Base-by-base conservation (phyloP, 1,140 invertebrate genomes). In the Drosophila simulans region DNA sequence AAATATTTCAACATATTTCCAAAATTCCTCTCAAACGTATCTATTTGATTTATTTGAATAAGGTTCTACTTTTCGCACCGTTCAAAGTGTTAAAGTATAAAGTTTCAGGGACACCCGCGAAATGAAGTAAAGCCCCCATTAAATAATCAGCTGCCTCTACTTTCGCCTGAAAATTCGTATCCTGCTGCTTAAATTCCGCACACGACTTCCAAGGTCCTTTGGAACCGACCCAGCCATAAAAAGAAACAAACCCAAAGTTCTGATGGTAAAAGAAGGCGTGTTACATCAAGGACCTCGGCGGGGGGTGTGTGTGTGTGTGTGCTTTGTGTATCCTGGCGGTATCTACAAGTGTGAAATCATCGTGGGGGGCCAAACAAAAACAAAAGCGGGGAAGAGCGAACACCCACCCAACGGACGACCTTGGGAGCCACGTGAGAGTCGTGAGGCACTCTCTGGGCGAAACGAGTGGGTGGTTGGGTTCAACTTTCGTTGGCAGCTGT, bases 281-380 rank as follows among this genome's bases (percentile, higher is more conserved):
- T 42, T 70, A n/a, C 56, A 68, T 69, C 34, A 57, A n/a, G 25
- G 49, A 52, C 49, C 31, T 34, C 49, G n/a, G 15, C 15, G 15
- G 39, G 10, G 51, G 37, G 42, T 25, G 25, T 15, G 37, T 22
- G 52, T 52, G 20, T 39, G n/a, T 51, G 49, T 13, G 35, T 11
- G 11, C 11, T 34, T 10, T 46, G 25, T 56, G 17, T 17, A 10
- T 52, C 27, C 35, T 48, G 68, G 45, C 49, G 64, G 43, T 45
- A 70, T 70, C 73, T 66, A 71, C 72, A 72, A 88, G 63, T 79
- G 80, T 89, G 83, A 88, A 83, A 83, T 89, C 84, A 86, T 83
- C 83, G 20, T 49, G 68, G 68, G 76, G 56, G 76, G 49, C 48
- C 40, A 66, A 52, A 59, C 20, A 52, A 45, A 11, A 27, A 17